These are phyloP conservation scores for Holothuria leucospilota DNA, from an alignment of 53 echinoderm and acorn worm species.

Conservation along the genomic window DNA sequence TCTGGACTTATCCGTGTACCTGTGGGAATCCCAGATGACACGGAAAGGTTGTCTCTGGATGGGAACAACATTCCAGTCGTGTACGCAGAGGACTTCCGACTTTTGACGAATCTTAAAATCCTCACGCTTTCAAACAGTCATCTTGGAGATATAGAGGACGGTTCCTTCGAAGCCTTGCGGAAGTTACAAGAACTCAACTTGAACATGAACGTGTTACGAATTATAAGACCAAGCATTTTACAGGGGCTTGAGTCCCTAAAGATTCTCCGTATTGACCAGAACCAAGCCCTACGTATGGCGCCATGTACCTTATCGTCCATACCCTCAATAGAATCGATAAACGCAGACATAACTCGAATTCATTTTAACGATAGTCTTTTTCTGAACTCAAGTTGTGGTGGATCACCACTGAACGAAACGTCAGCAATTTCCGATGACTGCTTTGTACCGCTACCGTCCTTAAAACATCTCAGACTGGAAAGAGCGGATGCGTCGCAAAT, in stretches of 20 bases:
- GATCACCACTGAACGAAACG: neutral
- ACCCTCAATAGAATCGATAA: conserved; percentile 32
- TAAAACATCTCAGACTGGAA: conserved; percentile 29
- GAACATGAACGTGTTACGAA: conserved; percentile 18
- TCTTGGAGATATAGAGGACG: conserved; percentile 34
- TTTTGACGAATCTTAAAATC: conserved; percentile 9
- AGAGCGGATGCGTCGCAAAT: conserved; percentile 40
- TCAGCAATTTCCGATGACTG: neutral
- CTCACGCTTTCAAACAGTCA: conserved; percentile 42
- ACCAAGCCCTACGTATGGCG: conserved; percentile 29
- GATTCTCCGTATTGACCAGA: conserved; percentile 38
- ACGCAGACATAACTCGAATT: conserved; percentile 42
- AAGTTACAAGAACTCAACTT: conserved; percentile 27
- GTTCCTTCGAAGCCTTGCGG: neutral
- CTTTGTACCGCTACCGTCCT: conserved; percentile 12
- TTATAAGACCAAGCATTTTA: conserved; percentile 9
- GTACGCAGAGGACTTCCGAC: conserved; percentile 32
- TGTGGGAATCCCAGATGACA: conserved; percentile 19
- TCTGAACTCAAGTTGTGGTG: conserved; percentile 8
- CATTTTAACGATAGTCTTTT: conserved; percentile 38
- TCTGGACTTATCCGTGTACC: conserved; percentile 23
- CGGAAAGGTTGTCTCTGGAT: conserved; percentile 27
- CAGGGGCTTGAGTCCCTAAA: neutral
- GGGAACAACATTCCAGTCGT: conserved; percentile 31
- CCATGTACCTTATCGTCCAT: conserved; percentile 35